Percentiles rank a stretch among this genome's conserved stretches.
These are phyloP conservation scores for Luperina nickerlii DNA, from an alignment of 2,888 invertebrate genomes.

Conservation along the genomic window DNA sequence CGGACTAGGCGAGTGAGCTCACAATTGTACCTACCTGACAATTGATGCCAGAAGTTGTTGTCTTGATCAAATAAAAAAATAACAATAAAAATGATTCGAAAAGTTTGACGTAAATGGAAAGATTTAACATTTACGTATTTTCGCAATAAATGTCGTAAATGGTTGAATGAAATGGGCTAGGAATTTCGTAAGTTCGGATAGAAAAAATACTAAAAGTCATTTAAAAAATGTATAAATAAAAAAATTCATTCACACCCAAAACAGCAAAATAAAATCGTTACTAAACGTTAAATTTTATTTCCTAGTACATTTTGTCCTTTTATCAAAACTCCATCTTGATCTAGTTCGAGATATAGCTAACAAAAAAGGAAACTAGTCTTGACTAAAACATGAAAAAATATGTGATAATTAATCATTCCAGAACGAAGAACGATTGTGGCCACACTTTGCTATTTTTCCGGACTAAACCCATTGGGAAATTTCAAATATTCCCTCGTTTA, in stretches of 20 bases:
- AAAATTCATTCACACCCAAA: background rate
- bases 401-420: slow-evolving; percentile 47
- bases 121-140: too few relatives aligned
- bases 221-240: too few relatives aligned
- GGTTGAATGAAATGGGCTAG: background rate
- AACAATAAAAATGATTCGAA: background rate
- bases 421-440: slow-evolving; percentile 5
- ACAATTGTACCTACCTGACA: background rate
- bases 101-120: background rate
- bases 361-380: slow-evolving; percentile 42
- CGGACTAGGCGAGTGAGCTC: background rate
- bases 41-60: background rate
- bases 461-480: slow-evolving; percentile 28
- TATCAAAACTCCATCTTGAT: slow-evolving; percentile 17
- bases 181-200: background rate
- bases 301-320: slow-evolving; percentile 5
- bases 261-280: slow-evolving; percentile 7
- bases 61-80: background rate
- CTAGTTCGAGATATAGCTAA: slow-evolving; percentile 11
- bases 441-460: slow-evolving; percentile 18
- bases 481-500: background rate
- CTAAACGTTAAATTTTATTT: slow-evolving; percentile 1
- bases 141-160: too few relatives aligned
- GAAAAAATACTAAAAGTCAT: background rate
- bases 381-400: slow-evolving; percentile 27